These are phyloP conservation scores for Ylistrum balloti DNA, from an alignment of 1,140 invertebrate genomes.

Conservation along the genomic window DNA sequence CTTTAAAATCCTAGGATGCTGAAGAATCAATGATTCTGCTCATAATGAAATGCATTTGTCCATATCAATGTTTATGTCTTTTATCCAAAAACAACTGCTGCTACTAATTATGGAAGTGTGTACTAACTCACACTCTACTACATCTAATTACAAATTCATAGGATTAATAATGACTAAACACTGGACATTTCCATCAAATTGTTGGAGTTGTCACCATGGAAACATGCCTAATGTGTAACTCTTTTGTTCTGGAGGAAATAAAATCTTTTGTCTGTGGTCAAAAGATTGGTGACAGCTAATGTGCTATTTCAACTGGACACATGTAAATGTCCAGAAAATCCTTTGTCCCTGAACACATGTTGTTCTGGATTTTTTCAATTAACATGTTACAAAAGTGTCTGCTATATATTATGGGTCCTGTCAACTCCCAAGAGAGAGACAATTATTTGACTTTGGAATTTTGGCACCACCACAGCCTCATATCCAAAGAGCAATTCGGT, in stretches of 20 bases:
- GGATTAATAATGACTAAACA: neutral
- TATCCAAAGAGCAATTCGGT: neutral
- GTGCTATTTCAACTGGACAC: neutral
- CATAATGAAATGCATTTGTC: no score
- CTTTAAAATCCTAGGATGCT: no score
- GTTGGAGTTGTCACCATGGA: neutral
- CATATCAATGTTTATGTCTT: no score
- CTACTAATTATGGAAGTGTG: no score
- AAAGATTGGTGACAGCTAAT: neutral
- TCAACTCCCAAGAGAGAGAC: neutral
- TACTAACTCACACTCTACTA: no score
- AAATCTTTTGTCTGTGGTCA: neutral
- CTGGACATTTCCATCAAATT: neutral
- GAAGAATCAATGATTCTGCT: no score
- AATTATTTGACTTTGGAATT: conserved; percentile 11
- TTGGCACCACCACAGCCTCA: neutral
- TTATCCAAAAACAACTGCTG: no score
- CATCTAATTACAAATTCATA: no score
- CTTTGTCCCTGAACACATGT: neutral
- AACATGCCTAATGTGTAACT: neutral
- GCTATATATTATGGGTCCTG: neutral
- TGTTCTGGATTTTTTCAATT: conserved; percentile 40
- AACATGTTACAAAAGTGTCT: neutral
- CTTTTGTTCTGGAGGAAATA: neutral
- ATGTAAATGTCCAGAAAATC: neutral